phyloP scores from a whole-genome alignment of 53 echinoderm and acorn worm species.

The Hippasteria phrygiana region DNA sequence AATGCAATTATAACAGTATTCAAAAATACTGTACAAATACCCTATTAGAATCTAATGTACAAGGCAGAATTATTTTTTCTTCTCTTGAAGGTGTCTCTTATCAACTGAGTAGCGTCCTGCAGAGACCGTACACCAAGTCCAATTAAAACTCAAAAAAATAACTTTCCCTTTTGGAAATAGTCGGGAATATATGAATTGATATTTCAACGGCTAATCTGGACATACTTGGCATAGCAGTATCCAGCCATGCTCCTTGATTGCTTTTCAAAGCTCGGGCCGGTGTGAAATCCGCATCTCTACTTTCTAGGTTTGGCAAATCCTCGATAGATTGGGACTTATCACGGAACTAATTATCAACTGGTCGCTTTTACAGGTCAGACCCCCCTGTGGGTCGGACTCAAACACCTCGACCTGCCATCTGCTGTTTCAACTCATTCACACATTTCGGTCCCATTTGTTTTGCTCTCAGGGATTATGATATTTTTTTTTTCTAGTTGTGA shows the following conservation, averaged over 20 bases:
- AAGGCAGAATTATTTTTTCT: too few relatives aligned
- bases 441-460: too few relatives aligned
- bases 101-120: slow-evolving; percentile 30
- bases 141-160: slow-evolving; percentile 48
- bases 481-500: too few relatives aligned
- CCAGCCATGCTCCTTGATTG: slow-evolving; percentile 61
- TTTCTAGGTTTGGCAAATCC: slow-evolving; percentile 5
- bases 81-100: slow-evolving; percentile 56
- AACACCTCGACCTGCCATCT: slow-evolving; percentile 24
- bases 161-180: slow-evolving; percentile 25
- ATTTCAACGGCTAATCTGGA: slow-evolving; percentile 22
- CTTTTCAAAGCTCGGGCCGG: not conserved
- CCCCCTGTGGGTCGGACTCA: not conserved
- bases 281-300: slow-evolving; percentile 1
- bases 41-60: too few relatives aligned
- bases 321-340: slow-evolving; percentile 8
- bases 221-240: slow-evolving; percentile 58
- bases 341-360: slow-evolving; percentile 31
- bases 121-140: slow-evolving; percentile 9
- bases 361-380: slow-evolving; percentile 1
- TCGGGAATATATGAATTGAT: slow-evolving; percentile 13
- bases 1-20: too few relatives aligned
- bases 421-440: slow-evolving; percentile 58
- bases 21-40: too few relatives aligned
- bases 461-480: too few relatives aligned